These are phyloP conservation scores for Bilobella aurantiaca DNA, from an alignment of 1,140 invertebrate genomes.

Conservation along the genomic window DNA sequence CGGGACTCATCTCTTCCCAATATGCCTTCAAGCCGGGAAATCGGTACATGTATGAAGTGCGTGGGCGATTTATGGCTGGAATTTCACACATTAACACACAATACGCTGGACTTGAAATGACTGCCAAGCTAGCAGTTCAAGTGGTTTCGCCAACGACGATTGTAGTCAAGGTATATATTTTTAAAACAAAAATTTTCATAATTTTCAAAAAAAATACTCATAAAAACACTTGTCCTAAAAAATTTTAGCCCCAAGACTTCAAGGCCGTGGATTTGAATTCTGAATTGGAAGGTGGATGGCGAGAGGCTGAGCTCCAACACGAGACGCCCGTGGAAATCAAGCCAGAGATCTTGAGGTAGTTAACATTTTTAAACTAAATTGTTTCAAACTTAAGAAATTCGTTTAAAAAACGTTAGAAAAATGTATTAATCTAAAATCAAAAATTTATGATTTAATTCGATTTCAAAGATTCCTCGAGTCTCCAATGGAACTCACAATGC, in stretches of 20 bases:
- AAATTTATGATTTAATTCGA: too few relatives aligned
- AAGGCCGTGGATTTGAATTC: neutral
- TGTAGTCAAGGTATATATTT: neutral
- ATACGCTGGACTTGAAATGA: neutral
- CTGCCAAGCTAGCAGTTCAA: neutral
- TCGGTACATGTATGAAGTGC: neutral
- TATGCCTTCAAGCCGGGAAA: constrained; percentile 4
- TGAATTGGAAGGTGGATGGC: constrained; percentile 4
- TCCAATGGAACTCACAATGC: neutral
- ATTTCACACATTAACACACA: neutral
- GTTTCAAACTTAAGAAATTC: too few relatives aligned
- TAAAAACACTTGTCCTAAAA: neutral
- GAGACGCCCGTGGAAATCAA: constrained; percentile 2
- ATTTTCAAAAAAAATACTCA: neutral
- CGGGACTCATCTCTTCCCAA: neutral
- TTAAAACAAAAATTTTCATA: neutral
- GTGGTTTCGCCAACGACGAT: neutral
- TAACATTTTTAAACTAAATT: too few relatives aligned
- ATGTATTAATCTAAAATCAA: too few relatives aligned
- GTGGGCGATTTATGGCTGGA: neutral
- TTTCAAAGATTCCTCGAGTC: constrained; percentile 7
- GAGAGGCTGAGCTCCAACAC: constrained; percentile 2
- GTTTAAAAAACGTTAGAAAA: too few relatives aligned
- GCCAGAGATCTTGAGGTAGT: neutral
- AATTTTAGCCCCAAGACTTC: neutral